Evolutionary conservation across 2,888 invertebrate genomes (phyloP).

Genomic region (Phengaris alcon): DNA sequence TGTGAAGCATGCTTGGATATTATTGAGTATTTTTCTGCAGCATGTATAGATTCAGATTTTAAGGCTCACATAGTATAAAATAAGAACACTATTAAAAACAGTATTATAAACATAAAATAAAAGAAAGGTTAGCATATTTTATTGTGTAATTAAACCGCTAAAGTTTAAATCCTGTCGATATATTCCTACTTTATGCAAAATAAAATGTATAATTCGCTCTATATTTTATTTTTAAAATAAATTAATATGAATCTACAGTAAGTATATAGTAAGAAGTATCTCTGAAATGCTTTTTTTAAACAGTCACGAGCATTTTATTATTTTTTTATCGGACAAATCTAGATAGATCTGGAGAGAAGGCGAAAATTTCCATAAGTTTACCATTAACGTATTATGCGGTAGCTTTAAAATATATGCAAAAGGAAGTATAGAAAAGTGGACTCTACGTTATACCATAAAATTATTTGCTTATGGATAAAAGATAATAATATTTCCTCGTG

Average conservation of each 20-base stretch:
- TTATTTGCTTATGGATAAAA: not conserved
- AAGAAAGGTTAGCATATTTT: slow-evolving; percentile 29
- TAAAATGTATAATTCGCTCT: slow-evolving; percentile 6
- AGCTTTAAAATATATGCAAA: too few relatives aligned
- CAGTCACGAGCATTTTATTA: not conserved
- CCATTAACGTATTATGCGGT: too few relatives aligned
- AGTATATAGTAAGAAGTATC: not conserved
- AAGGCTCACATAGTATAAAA: slow-evolving; percentile 38
- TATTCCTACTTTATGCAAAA: slow-evolving; percentile 17
- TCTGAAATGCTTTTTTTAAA: not conserved
- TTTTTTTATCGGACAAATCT: not conserved
- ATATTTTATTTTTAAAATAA: slow-evolving; percentile 18
- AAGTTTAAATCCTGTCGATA: slow-evolving; percentile 10
- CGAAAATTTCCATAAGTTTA: too few relatives aligned
- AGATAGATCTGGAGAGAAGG: too few relatives aligned
- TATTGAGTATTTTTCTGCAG: slow-evolving; percentile 70
- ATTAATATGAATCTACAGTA: not conserved
- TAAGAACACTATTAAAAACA: slow-evolving; percentile 46
- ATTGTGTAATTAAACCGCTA: slow-evolving; percentile 12
- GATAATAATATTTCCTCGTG: not conserved
- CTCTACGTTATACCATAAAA: not conserved
- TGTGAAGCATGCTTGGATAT: slow-evolving; percentile 74
- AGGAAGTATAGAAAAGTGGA: too few relatives aligned
- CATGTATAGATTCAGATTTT: slow-evolving; percentile 48
- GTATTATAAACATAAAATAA: slow-evolving; percentile 51